Base-by-base conservation (phyloP, 2,113 vertebrate species). In the Dendrocopos noguchii region DNA sequence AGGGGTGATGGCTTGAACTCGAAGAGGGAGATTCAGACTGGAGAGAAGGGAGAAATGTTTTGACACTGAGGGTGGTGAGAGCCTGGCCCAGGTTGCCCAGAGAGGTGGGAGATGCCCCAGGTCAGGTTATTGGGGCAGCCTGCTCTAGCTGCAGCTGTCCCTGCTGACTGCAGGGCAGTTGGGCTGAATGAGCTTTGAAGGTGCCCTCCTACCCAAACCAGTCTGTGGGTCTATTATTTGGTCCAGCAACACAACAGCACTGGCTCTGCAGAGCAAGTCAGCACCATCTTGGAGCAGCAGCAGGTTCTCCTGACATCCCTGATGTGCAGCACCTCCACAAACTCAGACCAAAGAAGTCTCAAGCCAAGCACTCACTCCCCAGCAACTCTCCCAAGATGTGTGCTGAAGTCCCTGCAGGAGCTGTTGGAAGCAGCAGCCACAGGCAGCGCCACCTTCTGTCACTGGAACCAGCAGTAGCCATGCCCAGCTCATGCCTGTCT, bases 401-500 rank as follows among this genome's bases (percentile, higher is more conserved):
- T 22, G 2, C 44, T 36, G 59, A 33, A 56, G 53, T 9, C 64
- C 46, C 82, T 50, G 34, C 19, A 3, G 61, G 5, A 20, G 18
- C 39, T 52, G 34, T 3, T 2, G 7, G 67, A 31, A 39, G n/a
- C 42, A 20, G 17, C 52, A 21, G 15, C 6, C 63, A 36, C 47
- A 9, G 18, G 5, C 60, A 42, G 20, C 4, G 13, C 33, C 33
- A 10, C 6, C 36, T 33, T 44, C 15, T 29, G n/a, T 66, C 33
- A 15, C 60, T 14, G 3, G 19, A 57, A 36, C 17, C 66, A 60
- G 39, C 64, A 42, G 31, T 34, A 63, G 50, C 27, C 47, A 36
- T 27, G 3, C 42, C 4, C 55, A 68, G 50, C 44, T 6, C 16
- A 3, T 0, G 3, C 9, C 25, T 53, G 34, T 12, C 21, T 33